Evolutionary conservation across 2,797 vertebrate species (phyloP).

Genomic region (Lithobates sylvaticus): DNA sequence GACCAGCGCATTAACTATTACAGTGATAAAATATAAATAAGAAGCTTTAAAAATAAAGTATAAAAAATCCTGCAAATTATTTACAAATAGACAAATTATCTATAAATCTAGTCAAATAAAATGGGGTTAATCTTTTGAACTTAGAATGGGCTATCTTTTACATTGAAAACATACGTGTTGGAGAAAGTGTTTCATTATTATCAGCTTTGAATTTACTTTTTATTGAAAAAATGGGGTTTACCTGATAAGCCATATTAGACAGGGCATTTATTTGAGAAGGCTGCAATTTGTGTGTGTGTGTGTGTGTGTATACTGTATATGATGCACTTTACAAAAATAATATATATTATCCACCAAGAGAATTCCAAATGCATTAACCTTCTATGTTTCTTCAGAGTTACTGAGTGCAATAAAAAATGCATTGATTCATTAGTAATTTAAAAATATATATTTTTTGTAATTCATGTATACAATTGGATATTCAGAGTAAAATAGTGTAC

Average conservation of each 20-base stretch:
- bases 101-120: too few relatives aligned
- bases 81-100: too few relatives aligned
- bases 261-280: neutral
- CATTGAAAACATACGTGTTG: too few relatives aligned
- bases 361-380: neutral
- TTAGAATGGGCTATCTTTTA: too few relatives aligned
- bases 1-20: too few relatives aligned
- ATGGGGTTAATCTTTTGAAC: too few relatives aligned
- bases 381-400: neutral
- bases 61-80: too few relatives aligned
- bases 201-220: neutral
- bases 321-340: neutral
- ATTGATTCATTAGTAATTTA: constrained; percentile 1
- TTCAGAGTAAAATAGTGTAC: constrained; percentile 23
- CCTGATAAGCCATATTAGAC: neutral
- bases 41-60: too few relatives aligned
- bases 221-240: neutral
- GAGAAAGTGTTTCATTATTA: too few relatives aligned
- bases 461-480: neutral
- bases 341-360: neutral
- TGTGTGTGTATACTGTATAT: neutral
- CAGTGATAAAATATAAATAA: too few relatives aligned
- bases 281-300: neutral
- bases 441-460: constrained; percentile 29
- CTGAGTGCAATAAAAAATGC: constrained; percentile 19